Conservation (phyloP, 2,888 invertebrate genomes). For the Melitaea athalia region DNA sequence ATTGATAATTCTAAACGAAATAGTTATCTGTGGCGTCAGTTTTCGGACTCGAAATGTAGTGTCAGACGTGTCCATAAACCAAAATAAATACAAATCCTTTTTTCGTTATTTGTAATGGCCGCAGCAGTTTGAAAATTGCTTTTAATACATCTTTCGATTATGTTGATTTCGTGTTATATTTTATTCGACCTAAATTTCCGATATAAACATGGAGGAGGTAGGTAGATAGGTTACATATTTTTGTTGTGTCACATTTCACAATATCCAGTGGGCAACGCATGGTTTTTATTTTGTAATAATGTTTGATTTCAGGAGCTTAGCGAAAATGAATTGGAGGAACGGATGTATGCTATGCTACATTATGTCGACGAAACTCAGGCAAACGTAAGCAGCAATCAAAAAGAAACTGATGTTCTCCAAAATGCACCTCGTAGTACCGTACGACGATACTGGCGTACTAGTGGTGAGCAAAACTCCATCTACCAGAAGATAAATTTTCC, state of each 20-base stretch:
- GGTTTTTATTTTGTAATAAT: conserved; percentile 52
- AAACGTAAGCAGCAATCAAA: conserved; percentile 52
- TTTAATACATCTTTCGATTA: conserved; percentile 69
- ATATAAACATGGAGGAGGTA: conserved; percentile 78
- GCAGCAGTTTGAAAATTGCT: conserved; percentile 64
- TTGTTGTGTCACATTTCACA: conserved; percentile 71
- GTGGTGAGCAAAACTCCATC: conserved; percentile 50
- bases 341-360: conserved; percentile 76
- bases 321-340: conserved; percentile 76
- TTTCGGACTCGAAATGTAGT: conserved; percentile 62
- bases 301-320: conserved; percentile 71
- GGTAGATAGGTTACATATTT: conserved; percentile 64
- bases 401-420: conserved; percentile 50
- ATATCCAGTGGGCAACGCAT: conserved; percentile 34
- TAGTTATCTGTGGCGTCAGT: conserved; percentile 20
- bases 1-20: neutral
- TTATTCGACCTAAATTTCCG: conserved; percentile 67
- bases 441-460: conserved; percentile 72
- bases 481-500: conserved; percentile 59
- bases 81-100: conserved; percentile 63
- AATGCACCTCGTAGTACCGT: conserved; percentile 59
- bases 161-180: conserved; percentile 71
- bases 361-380: conserved; percentile 69
- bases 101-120: conserved; percentile 74
- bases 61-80: conserved; percentile 73